These are phyloP conservation scores for Nannobrachium achirus DNA, from an alignment of 2,113 vertebrate genomes.

Conservation along the genomic window DNA sequence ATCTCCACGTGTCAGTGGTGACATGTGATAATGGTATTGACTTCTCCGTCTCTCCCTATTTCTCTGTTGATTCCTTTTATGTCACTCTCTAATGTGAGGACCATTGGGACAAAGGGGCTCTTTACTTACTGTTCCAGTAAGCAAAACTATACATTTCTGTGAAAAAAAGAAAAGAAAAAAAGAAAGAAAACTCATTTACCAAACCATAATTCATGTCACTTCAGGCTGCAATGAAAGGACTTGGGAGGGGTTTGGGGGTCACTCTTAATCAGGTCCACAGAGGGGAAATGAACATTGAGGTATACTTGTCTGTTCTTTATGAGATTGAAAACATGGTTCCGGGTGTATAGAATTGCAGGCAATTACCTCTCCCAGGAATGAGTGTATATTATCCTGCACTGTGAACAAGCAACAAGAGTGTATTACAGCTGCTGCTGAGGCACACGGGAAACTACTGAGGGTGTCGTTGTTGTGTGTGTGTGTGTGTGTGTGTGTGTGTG, in stretches of 20 bases:
- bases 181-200: conserved; percentile 24
- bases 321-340: conserved; percentile 47
- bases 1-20: conserved; percentile 61
- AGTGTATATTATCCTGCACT: conserved; percentile 21
- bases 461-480: conserved; percentile 17
- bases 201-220: conserved; percentile 39
- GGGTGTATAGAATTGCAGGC: conserved; percentile 24
- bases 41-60: conserved; percentile 19
- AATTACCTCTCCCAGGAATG: conserved; percentile 36
- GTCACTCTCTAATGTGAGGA: conserved; percentile 46
- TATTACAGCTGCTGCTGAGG: conserved; percentile 15
- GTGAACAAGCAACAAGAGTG: conserved; percentile 35
- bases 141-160: conserved; percentile 53
- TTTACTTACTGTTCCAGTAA: conserved; percentile 69
- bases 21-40: conserved; percentile 22
- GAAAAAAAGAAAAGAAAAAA: conserved; percentile 20
- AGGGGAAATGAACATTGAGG: conserved; percentile 30
- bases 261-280: conserved; percentile 28
- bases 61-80: conserved; percentile 26
- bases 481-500: not conserved
- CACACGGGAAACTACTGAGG: conserved; percentile 38
- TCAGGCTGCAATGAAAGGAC: conserved; percentile 5
- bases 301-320: conserved; percentile 48
- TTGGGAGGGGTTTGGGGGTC: not conserved
- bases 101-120: conserved; percentile 75